A percentile compares a stretch with the other conserved stretches of the same genome.
phyloP scores from a whole-genome alignment of 2,888 invertebrate genomes.

The Plagodis pulveraria region DNA sequence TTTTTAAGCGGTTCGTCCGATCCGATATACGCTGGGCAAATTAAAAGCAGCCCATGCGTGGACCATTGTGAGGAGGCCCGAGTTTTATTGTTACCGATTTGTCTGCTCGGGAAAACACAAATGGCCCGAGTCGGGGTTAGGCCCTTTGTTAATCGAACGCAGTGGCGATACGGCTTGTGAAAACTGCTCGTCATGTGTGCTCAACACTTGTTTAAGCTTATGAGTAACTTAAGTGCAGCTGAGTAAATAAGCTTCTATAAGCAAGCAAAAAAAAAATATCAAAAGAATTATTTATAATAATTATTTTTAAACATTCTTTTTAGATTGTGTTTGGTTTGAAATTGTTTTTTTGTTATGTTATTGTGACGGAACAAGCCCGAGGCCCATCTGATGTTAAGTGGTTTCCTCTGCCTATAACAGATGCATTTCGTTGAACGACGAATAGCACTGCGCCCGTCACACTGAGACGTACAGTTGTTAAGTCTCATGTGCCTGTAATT shows the following conservation, averaged over 20 bases:
- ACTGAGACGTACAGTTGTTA: too few relatives aligned
- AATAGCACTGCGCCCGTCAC: too few relatives aligned
- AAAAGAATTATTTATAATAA: too few relatives aligned
- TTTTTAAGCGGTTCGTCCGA: constrained; percentile 72
- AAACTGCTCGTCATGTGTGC: constrained; percentile 28
- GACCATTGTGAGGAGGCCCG: constrained; percentile 72
- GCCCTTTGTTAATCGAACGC: constrained; percentile 76
- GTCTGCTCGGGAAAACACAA: constrained; percentile 79
- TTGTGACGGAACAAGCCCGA: too few relatives aligned
- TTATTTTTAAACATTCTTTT: too few relatives aligned
- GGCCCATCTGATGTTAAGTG: too few relatives aligned
- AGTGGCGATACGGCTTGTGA: constrained; percentile 24
- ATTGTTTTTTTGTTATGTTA: too few relatives aligned
- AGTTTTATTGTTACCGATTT: constrained; percentile 80
- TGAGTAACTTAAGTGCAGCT: not conserved
- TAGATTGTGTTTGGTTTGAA: too few relatives aligned
- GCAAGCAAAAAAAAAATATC: too few relatives aligned
- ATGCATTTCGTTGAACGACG: too few relatives aligned
- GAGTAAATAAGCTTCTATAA: constrained; percentile 1
- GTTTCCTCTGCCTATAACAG: too few relatives aligned
- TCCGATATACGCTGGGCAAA: constrained; percentile 77
- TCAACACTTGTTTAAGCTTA: constrained; percentile 35
- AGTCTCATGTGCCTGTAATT: too few relatives aligned
- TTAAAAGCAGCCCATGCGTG: constrained; percentile 82
- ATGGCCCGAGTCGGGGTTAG: constrained; percentile 72